These are phyloP conservation scores for Crenuchus spilurus DNA, from an alignment of 2,797 vertebrate species.

Conservation along the genomic window DNA sequence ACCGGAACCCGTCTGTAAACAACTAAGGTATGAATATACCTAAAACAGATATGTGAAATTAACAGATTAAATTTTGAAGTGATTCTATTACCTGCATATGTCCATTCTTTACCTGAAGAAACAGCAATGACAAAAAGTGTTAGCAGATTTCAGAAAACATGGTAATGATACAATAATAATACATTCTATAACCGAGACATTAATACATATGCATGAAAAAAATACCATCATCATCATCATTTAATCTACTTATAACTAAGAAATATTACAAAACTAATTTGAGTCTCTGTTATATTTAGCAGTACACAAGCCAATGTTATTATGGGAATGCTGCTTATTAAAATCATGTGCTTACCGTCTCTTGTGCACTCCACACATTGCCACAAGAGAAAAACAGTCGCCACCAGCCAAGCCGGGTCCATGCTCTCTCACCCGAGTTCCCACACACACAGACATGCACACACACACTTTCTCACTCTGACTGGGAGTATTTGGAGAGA, in stretches of 20 bases:
- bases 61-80: too few relatives aligned
- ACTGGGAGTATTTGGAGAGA: background rate
- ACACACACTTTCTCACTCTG: constrained; percentile 4
- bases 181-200: too few relatives aligned
- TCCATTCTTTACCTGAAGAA: constrained; percentile 56
- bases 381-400: constrained; percentile 59
- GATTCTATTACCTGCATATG: constrained; percentile 57
- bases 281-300: background rate
- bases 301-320: background rate
- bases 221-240: background rate
- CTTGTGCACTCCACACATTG: constrained; percentile 58
- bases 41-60: too few relatives aligned
- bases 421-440: constrained; percentile 66
- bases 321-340: background rate
- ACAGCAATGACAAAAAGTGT: background rate
- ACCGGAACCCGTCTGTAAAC: too few relatives aligned
- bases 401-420: constrained; percentile 68
- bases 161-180: too few relatives aligned
- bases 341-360: constrained; percentile 66
- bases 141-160: background rate
- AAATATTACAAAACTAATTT: background rate
- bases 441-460: constrained; percentile 29
- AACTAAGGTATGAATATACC: too few relatives aligned
- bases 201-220: too few relatives aligned
- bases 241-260: background rate